A percentile compares a stretch with the other conserved stretches of the same genome.
Conservation (phyloP, 2,113 vertebrate genomes). For the Nyctibius bracteatus region DNA sequence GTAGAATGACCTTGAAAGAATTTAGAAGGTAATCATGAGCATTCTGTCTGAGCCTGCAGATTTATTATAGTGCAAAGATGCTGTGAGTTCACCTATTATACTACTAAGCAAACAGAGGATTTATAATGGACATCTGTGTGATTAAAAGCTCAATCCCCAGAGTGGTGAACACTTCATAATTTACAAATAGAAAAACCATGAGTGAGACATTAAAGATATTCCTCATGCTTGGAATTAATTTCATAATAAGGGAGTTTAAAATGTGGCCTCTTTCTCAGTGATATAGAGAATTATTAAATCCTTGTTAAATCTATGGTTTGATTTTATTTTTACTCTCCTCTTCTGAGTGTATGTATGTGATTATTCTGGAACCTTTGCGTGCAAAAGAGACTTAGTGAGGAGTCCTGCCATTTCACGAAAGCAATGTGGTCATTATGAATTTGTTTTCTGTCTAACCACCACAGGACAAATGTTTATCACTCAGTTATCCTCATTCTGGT, state of each 20-base stretch:
- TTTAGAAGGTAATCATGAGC: slow-evolving; percentile 59
- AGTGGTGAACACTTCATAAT: background rate
- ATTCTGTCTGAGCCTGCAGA: slow-evolving; percentile 37
- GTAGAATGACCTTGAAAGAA: slow-evolving; percentile 65
- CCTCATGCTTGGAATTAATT: slow-evolving; percentile 16
- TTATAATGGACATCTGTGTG: slow-evolving; percentile 41
- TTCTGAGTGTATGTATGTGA: background rate
- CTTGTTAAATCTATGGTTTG: background rate
- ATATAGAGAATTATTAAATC: background rate
- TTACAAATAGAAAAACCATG: background rate
- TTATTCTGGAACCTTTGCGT: background rate
- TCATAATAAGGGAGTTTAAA: background rate
- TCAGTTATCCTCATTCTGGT: background rate
- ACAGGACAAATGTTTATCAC: background rate
- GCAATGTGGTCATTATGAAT: background rate
- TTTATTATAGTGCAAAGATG: slow-evolving; percentile 39
- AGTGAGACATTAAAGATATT: background rate
- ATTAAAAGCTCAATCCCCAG: background rate
- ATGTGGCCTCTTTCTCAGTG: background rate
- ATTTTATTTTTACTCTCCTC: background rate
- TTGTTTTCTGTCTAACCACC: background rate
- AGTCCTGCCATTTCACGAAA: background rate
- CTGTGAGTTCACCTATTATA: slow-evolving; percentile 42
- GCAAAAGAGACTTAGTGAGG: background rate
- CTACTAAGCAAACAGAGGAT: slow-evolving; percentile 55